These are phyloP conservation scores for Alloscopus bannaensis DNA, from an alignment of 2,888 invertebrate species.

Conservation along the genomic window DNA sequence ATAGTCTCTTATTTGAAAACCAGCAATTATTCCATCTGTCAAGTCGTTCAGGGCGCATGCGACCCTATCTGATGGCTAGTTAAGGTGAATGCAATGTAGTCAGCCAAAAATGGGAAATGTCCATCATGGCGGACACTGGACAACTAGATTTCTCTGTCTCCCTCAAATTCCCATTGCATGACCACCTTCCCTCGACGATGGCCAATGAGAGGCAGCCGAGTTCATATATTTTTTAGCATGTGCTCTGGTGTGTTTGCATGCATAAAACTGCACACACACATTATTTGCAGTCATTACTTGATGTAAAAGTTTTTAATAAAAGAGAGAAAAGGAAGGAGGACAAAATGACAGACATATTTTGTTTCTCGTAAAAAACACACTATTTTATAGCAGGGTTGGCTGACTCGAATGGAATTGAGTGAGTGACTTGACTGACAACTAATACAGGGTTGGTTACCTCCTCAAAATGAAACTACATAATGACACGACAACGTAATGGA, in stretches of 20 bases:
- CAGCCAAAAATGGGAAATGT: slow-evolving; percentile 26
- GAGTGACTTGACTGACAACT: slow-evolving; percentile 47
- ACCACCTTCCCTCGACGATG: slow-evolving; percentile 4
- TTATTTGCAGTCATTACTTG: slow-evolving; percentile 20
- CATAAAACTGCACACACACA: slow-evolving; percentile 13
- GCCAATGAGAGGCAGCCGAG: slow-evolving; percentile 11
- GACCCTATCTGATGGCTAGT: not conserved
- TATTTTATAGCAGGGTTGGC: not conserved
- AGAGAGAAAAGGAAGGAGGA: slow-evolving; percentile 26
- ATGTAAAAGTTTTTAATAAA: slow-evolving; percentile 43
- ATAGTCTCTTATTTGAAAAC: not conserved
- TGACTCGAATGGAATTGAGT: slow-evolving; percentile 21
- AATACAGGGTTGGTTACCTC: slow-evolving; percentile 10
- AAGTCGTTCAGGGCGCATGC: not conserved
- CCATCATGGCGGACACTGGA: slow-evolving; percentile 35
- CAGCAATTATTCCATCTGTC: slow-evolving; percentile 14
- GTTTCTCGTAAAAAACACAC: no score
- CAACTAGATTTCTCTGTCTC: no score
- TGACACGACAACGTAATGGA: slow-evolving; percentile 32
- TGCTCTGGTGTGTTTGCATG: not conserved
- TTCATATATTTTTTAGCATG: no score
- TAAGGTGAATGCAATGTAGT: slow-evolving; percentile 22
- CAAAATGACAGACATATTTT: slow-evolving; percentile 32
- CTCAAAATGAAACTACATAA: slow-evolving; percentile 17
- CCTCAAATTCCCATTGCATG: slow-evolving; percentile 29